Evolutionary conservation across 2,113 vertebrate genomes (phyloP), one percentile per base, ranked within the genome.

Genomic region (Hucho hucho): DNA sequence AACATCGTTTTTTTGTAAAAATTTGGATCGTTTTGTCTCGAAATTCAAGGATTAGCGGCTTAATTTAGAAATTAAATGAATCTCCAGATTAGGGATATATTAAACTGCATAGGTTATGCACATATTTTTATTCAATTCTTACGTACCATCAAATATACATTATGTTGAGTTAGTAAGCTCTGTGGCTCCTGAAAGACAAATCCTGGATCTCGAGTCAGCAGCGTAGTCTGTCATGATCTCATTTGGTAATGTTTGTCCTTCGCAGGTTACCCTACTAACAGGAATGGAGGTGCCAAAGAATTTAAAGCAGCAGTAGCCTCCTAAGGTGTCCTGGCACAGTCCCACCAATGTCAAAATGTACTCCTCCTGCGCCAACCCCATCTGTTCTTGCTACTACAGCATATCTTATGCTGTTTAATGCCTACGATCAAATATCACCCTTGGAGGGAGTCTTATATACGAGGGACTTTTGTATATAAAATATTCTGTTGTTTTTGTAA

Each of bases 201-300:
- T 65, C 24, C 64, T 43, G 22, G 12, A 13, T 6, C 7, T 65
- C 13, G 24, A 22, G 20, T 24, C 58, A 22, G 58, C 20, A 22
- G 6, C 58, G 4, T 9, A 16, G 24, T 65, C 64, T 29, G 7
- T 28, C 25, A 59, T 2, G 64, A 69, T 70, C 37, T 74, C 32
- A 43, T 5, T 32, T 24, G 28, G 43, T 74, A 77, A 24, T 72
- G 64, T 76, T 65, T 87, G 87, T 83, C 84, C 78, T 64, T 71
- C 81, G 2, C 86, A 99, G 97, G 97, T 97, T 87, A 99, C 97
- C 56, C 84, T 99, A 73, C 91, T 95, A 74, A 97, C 96, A 0
- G 97, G 97, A 81, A 85, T 99, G 88, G 96, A 97, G 80, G 91
- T 98, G 80, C 96, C 97, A 74, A 95, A 95, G 77, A 94, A 82